Base-by-base conservation (phyloP, 2,888 invertebrate species). In the Ennomos fuscantarius region DNA sequence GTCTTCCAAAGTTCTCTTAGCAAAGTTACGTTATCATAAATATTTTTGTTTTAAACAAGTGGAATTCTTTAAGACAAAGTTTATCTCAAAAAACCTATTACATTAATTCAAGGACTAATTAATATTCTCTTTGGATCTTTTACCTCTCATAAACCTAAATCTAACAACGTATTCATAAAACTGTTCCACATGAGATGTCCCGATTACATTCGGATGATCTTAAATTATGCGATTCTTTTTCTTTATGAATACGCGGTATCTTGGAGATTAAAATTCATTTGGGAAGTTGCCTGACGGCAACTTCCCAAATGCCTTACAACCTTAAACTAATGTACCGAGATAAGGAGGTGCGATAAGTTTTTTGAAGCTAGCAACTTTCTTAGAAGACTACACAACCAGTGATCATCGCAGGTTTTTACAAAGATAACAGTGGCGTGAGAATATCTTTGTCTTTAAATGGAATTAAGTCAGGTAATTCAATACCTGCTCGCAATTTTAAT, bases 311-410 rank as follows among this genome's bases (percentile, higher is more conserved):
- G 55, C 61, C 68, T 73, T 75, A 67, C 70, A 74, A 68, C 65
- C 78, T 70, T 74, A 76, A 81, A 81, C 76, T 74, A 82, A 85
- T 82, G 78, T 74, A 74, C 65, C 54, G 43, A 80, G 84, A 85
- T 86, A 73, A 76, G 68, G 66, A 65, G 55, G 53, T 42, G 45
- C 53, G 79, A 81, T 83, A 79, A 79, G 43, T 60, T 60, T 72
- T 74, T 69, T 69, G 72, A 72, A 67, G 63, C 72, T 74, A 77
- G 72, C 69, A 50, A 56, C 59, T 70, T 85, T 87, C 82, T 82
- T 67, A 81, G 85, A 83, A 84, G 60, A 33, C 41, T 49, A 9
- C 49, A 34, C 49, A 34, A 37, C 9, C 43, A 48, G 52, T 53
- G 44, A 53, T 49, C 24, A 73, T 63, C 68, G 69, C 66, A 60